Base-by-base conservation (phyloP, 2,888 invertebrate genomes). In the Crioceris asparagi region DNA sequence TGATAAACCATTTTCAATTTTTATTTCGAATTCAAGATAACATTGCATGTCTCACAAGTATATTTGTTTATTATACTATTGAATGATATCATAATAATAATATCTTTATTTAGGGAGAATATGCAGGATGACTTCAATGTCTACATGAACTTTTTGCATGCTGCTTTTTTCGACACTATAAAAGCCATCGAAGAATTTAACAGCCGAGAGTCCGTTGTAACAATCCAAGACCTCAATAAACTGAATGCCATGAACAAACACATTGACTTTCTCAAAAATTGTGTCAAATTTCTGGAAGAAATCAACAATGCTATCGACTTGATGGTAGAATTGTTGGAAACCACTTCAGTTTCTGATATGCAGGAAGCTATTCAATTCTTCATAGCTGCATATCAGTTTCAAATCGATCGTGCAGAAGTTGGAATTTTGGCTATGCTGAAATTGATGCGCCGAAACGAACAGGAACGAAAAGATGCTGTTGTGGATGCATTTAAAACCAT, bases 341-440 rank as follows among this genome's bases (percentile, higher is more conserved):
- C 83, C 0, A 75, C 76, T 46, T 75, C 75, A 43, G 72, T 79
- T 3, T 74, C 82, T 0, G 93, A 93, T 60, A 83, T 90, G 10
- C 74, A 81, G 36, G 94, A 93, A 60, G 84, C 93, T 0, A 83
- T 94, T 17, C 80, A 86, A 40, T 88, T 93, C 59, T 83, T 94
- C 50, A 83, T 85, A 0, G 75, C 81, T 0, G 84, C 85, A 1
- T 79, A 77, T 54, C 74, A 82, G 46, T 87, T 87, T 55, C 77
- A 80, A 36, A 75, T 88, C n/a, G 74, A 77, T 42, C 77, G 77
- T 34, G 79, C 82, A 3, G 72, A 77, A 48, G 54, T 65, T 21
- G 88, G 86, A 2, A 75, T 90, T 40, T 70, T 59, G 27, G 15
- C 12, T 12, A 86, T 91, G 83, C 61, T 90, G 47, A 68, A 74